phyloP scores from a whole-genome alignment of 2,797 vertebrate species.

The Euthynnus affinis region DNA sequence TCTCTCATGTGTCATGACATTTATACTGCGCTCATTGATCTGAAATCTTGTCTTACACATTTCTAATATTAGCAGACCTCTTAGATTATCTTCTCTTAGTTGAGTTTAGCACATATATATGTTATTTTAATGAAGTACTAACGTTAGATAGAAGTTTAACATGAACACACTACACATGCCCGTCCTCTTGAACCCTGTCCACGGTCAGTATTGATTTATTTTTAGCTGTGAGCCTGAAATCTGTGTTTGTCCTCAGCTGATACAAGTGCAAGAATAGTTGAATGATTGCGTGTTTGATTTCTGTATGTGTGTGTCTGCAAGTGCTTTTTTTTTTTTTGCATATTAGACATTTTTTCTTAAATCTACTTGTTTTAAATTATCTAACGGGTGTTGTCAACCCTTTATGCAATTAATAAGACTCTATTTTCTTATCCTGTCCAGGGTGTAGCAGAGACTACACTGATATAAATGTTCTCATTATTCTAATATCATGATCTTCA shows the following conservation, averaged over 20 bases:
- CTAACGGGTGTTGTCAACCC: slow-evolving; percentile 65
- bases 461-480: slow-evolving; percentile 49
- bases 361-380: slow-evolving; percentile 49
- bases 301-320: background rate
- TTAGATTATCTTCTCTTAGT: slow-evolving; percentile 36
- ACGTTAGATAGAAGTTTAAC: slow-evolving; percentile 41
- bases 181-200: slow-evolving; percentile 30
- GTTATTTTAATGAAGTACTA: slow-evolving; percentile 54
- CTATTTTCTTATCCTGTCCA: slow-evolving; percentile 68
- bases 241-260: slow-evolving; percentile 37
- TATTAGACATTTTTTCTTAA: slow-evolving; percentile 36
- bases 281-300: slow-evolving; percentile 20
- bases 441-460: slow-evolving; percentile 50
- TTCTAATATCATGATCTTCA: slow-evolving; percentile 52
- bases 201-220: slow-evolving; percentile 28
- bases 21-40: slow-evolving; percentile 6
- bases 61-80: slow-evolving; percentile 40
- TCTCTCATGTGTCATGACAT: slow-evolving; percentile 25
- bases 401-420: slow-evolving; percentile 74
- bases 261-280: slow-evolving; percentile 46
- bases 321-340: slow-evolving; percentile 10
- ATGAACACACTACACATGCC: slow-evolving; percentile 42
- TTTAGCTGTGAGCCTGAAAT: slow-evolving; percentile 25
- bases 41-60: slow-evolving; percentile 43
- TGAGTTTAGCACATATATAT: slow-evolving; percentile 30